phyloP scores from a whole-genome alignment of 1,140 invertebrate genomes.

The Littorina saxatilis region DNA sequence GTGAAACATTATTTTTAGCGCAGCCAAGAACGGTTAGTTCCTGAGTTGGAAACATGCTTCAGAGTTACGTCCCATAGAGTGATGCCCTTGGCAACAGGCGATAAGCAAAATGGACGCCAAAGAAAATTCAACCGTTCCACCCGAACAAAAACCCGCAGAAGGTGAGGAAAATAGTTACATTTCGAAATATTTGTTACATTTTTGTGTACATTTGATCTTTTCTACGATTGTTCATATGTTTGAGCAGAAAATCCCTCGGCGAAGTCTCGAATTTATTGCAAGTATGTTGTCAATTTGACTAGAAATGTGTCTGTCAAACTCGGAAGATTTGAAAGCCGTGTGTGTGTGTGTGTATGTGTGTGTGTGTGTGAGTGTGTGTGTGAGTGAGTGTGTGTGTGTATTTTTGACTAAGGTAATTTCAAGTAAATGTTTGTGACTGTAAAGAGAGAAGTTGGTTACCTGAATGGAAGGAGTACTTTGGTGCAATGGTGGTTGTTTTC shows the following conservation, averaged over 20 bases:
- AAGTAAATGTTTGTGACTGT: not conserved
- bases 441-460: too few species aligned
- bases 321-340: not conserved
- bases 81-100: constrained; percentile 18
- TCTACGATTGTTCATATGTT: not conserved
- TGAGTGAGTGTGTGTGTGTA: not conserved
- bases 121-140: not conserved
- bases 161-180: not conserved
- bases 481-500: too few species aligned
- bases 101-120: constrained; percentile 29
- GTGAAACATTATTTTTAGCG: not conserved
- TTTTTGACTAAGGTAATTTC: not conserved
- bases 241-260: not conserved
- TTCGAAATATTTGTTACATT: too few species aligned
- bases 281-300: too few species aligned
- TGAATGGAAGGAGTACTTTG: too few species aligned
- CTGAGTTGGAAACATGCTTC: too few species aligned
- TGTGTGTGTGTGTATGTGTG: not conserved
- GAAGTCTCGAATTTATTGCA: too few species aligned
- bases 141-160: constrained; percentile 14
- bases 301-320: too few species aligned
- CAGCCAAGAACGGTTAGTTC: not conserved
- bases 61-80: not conserved
- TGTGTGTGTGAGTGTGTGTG: not conserved
- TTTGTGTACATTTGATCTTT: not conserved